Evolutionary conservation across 2,888 invertebrate genomes (phyloP), one percentile per base, ranked within the genome.

Genomic region (Drosophila lutescens): DNA sequence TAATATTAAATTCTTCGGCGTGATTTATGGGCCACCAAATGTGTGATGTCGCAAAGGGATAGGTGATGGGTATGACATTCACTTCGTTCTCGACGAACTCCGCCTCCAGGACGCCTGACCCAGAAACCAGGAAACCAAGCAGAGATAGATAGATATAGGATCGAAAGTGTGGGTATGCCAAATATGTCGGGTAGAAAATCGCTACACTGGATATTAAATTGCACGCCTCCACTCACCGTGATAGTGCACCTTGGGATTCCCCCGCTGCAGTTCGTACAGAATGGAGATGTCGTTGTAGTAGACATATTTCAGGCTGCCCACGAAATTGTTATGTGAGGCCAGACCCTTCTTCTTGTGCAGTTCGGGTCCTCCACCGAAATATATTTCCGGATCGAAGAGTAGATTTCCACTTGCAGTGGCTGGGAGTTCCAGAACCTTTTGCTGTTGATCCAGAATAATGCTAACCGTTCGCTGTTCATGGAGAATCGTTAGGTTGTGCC

Each of bases 281-380:
- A 98, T 97, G 0, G 97, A 97, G 34, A 97, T 95, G 89, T 98
- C 97, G 91, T 98, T 98, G 92, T 97, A 98, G 91, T 97, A 98
- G 50, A 98, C 97, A 91, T 97, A 97, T 90, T 97, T 97, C 40
- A 98, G 91, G 80, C 97, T 97, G 26, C 98, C 97, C 79, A 96
- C 96, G 90, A 97, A 97, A 92, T 96, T 97, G 91, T 97, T 96
- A 82, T 95, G 94, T 65, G 95, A 97, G 87, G 94, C 95, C 79
- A 97, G 93, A 53, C 98, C 96, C 91, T 95, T 95, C 93, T 96
- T 96, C 92, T 97, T 96, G 88, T 96, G 93, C 70, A 97, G 91
- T 90, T 97, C 96, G 2, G 97, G 96, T 4, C 97, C 98, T 15
- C 97, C 97, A 51, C 97, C 97, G 77, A 98, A 96, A 91, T 98